A percentile compares a stretch with the other conserved stretches of the same genome.
Evolutionary conservation across 2,888 invertebrate species (phyloP).

Genomic region (Clusia tigrina): DNA sequence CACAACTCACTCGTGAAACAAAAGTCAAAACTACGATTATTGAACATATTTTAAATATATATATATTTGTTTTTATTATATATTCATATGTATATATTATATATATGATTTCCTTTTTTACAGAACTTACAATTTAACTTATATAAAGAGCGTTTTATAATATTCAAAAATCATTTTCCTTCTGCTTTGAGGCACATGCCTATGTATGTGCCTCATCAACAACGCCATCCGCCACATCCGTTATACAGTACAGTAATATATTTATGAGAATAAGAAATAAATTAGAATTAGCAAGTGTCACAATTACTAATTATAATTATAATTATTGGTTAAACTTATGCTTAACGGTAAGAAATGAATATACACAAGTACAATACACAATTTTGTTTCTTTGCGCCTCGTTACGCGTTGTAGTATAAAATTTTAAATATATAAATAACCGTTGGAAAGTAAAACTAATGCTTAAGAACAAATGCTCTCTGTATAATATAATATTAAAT

Average conservation of each 20-base stretch:
- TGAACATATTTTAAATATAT: slow-evolving; percentile 12
- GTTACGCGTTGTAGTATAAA: slow-evolving; percentile 5
- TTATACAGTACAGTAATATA: too few species aligned
- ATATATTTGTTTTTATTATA: background rate
- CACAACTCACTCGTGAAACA: too few species aligned
- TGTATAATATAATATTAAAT: too few species aligned
- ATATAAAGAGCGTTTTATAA: slow-evolving; percentile 1
- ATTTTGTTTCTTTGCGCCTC: slow-evolving; percentile 6
- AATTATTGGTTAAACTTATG: slow-evolving; percentile 4
- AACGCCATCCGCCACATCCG: too few species aligned
- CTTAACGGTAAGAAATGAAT: background rate
- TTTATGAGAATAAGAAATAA: background rate
- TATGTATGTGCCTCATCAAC: too few species aligned
- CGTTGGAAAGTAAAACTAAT: background rate
- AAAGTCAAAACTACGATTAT: too few species aligned
- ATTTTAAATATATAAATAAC: background rate
- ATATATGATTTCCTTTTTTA: slow-evolving; percentile 1
- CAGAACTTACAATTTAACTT: slow-evolving; percentile 1
- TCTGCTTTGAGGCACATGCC: background rate
- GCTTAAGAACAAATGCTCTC: background rate
- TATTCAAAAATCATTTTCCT: background rate
- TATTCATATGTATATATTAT: slow-evolving; percentile 5
- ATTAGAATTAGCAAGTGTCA: background rate
- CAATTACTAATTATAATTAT: background rate
- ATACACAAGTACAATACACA: too few species aligned